Conservation (phyloP, 2,113 vertebrate genomes). For the Aphyosemion australe region DNA sequence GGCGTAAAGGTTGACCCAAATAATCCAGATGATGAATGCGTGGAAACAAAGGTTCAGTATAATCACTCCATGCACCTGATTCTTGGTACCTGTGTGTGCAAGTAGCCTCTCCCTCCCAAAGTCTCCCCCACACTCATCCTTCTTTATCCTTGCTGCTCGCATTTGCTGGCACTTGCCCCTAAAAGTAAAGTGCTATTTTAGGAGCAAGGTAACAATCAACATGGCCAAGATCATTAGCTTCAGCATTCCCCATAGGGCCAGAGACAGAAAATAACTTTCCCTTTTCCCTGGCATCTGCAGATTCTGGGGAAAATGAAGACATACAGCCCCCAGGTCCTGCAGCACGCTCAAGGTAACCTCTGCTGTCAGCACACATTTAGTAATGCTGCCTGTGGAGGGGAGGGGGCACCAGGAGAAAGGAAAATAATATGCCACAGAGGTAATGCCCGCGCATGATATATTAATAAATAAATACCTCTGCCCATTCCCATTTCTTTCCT, state of each 20-base stretch:
- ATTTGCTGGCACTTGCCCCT: constrained; percentile 40
- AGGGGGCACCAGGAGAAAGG: constrained; percentile 55
- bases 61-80: constrained; percentile 67
- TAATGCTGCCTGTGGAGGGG: constrained; percentile 67
- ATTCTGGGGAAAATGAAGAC: constrained; percentile 84
- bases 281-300: constrained; percentile 81
- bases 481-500: constrained; percentile 58
- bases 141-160: constrained; percentile 27
- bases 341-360: constrained; percentile 84
- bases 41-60: constrained; percentile 47
- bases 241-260: constrained; percentile 71
- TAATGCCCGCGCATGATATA: constrained; percentile 62
- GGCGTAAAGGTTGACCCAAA: constrained; percentile 50
- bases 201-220: constrained; percentile 78
- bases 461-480: constrained; percentile 67
- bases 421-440: constrained; percentile 73
- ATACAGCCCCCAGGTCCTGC: constrained; percentile 80
- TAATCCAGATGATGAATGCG: constrained; percentile 65
- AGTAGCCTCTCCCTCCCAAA: constrained; percentile 6
- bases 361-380: constrained; percentile 82
- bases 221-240: constrained; percentile 81
- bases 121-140: constrained; percentile 19
- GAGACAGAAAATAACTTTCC: constrained; percentile 82
- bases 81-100: constrained; percentile 19
- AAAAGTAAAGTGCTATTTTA: constrained; percentile 72